Evolutionary conservation across 2,888 invertebrate genomes (phyloP), one percentile per base, ranked within the genome.

Genomic region (Odontothrips loti): DNA sequence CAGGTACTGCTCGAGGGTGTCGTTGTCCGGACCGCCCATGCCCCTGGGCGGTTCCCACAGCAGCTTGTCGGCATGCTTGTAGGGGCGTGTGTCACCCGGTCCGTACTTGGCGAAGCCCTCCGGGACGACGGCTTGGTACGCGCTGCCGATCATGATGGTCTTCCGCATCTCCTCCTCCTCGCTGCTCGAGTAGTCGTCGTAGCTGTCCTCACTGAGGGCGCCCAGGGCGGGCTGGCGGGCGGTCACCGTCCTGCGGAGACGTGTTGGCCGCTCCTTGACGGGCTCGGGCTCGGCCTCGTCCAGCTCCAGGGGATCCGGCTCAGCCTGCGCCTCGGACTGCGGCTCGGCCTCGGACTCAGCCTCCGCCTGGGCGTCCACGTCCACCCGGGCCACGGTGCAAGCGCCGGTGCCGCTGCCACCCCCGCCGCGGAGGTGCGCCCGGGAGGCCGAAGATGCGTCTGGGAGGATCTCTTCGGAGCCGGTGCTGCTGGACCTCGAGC

Each of bases 91-190:
- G 23, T 27, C 34, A 43, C 34, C 34, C 34, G 34, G 12, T 23
- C 23, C 27, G 68, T 75, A 75, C 68, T 75, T 75, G 23, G 68
- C 12, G 68, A 75, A 75, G 68, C 68, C 68, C 86, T 96, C 96
- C 1, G 98, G 98, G 85, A 98, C 96, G 81, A 91, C 92, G 4
- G 98, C 98, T 89, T 98, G 98, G 87, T 94, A 98, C 86, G 96
- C 95, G 83, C 93, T 93, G 27, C 98, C 98, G 47, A 98, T 97
- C 95, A 97, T 97, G 83, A 98, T 97, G 34, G 95, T 96, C 90
- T 91, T 84, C 20, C 82, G 47, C 79, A 75, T 75, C 27, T 75
- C 68, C 68, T 75, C 68, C 68, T 75, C 68, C 68, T 75, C 68
- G 27, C 68, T 75, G 68, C 68, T 75, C 10, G 68, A 75, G 68